Percentiles rank a stretch among this genome's conserved stretches.
These are phyloP conservation scores for Aythya baeri DNA, from an alignment of 2,113 vertebrate species.

Conservation along the genomic window DNA sequence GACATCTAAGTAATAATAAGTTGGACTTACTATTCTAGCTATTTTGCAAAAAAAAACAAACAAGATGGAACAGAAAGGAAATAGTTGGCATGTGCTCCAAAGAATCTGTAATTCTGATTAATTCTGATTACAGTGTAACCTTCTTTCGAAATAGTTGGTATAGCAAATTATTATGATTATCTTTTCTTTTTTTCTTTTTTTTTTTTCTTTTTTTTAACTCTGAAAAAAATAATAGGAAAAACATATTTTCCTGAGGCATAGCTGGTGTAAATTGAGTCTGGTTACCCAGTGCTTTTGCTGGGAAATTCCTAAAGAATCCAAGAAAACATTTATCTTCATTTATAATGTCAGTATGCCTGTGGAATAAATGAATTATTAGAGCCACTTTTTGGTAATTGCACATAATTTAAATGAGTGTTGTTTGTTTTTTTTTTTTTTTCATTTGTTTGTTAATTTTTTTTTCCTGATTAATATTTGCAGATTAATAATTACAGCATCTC, in stretches of 20 bases:
- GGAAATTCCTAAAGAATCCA: background rate
- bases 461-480: background rate
- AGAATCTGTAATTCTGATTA: background rate
- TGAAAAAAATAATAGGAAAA: too few species aligned
- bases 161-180: too few species aligned
- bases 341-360: background rate
- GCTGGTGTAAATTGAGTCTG: too few species aligned
- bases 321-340: background rate
- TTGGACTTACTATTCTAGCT: background rate
- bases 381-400: background rate
- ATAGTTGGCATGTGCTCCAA: rapidly evolving
- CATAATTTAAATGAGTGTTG: background rate
- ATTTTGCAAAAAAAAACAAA: background rate
- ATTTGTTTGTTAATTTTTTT: too few species aligned
- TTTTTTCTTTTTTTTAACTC: too few species aligned
- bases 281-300: too few species aligned
- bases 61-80: background rate
- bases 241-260: too few species aligned
- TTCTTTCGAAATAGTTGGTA: background rate
- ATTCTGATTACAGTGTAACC: background rate
- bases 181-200: too few species aligned
- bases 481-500: background rate
- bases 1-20: background rate
- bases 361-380: background rate
- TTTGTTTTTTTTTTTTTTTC: background rate